Evolutionary conservation across 2,113 vertebrate species (phyloP).

Genomic region (Montifringilla adamsi): DNA sequence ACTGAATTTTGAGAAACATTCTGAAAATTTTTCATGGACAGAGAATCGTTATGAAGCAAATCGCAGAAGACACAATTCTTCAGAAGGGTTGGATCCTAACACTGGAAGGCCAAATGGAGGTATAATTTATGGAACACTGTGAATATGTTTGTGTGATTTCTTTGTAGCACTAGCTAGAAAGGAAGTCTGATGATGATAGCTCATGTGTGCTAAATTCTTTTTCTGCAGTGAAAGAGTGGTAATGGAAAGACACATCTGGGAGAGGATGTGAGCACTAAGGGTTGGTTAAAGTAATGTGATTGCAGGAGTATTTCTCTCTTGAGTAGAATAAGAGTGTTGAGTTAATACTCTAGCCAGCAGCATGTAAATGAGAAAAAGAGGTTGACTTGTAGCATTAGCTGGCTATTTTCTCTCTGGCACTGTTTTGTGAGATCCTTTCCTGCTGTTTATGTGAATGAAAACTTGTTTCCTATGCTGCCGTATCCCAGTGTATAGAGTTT

Average conservation of each 20-base stretch:
- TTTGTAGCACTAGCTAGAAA: neutral
- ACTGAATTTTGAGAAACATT: conserved; percentile 74
- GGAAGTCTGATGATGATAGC: neutral
- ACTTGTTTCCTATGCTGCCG: accelerated
- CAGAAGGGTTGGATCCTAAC: conserved; percentile 73
- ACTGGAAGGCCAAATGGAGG: conserved; percentile 69
- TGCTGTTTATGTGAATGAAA: neutral
- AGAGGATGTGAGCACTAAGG: neutral
- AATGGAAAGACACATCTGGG: neutral
- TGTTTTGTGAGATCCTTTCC: neutral
- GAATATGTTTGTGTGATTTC: neutral
- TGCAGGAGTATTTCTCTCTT: neutral
- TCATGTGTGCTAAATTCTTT: neutral
- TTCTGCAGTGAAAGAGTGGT: neutral
- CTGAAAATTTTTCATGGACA: conserved; percentile 67
- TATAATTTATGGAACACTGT: conserved; percentile 13
- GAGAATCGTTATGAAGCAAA: conserved; percentile 72
- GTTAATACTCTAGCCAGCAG: neutral
- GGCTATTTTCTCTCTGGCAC: neutral
- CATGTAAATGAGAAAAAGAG: neutral
- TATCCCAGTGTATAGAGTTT: neutral
- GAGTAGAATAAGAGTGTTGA: neutral
- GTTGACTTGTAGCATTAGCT: neutral
- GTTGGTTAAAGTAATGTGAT: neutral
- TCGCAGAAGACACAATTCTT: conserved; percentile 77